Conservation (phyloP, 2,888 invertebrate genomes). For the Hyppa rectilinea region DNA sequence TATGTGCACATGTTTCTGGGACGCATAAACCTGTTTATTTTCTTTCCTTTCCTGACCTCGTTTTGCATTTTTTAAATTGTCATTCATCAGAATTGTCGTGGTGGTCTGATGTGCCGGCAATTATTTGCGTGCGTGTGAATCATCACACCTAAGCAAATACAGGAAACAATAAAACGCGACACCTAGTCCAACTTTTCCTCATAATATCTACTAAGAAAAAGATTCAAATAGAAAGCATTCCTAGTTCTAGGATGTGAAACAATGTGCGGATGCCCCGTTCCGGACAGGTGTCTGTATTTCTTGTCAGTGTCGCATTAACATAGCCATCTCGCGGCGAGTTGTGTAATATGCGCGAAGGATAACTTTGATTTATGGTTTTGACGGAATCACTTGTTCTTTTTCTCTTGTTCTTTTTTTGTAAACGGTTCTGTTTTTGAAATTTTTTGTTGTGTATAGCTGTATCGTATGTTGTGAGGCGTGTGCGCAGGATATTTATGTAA, state of each 20-base stretch:
- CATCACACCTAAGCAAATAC: conserved; percentile 18
- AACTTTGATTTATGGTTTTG: conserved; percentile 69
- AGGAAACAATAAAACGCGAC: conserved; percentile 55
- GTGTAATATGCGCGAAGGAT: conserved; percentile 65
- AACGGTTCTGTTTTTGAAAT: conserved; percentile 8
- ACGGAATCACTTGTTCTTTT: conserved; percentile 43
- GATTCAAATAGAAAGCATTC: conserved; percentile 68
- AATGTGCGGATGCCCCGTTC: conserved; percentile 88
- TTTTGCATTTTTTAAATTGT: no score
- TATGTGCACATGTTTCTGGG: no score
- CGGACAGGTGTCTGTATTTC: conserved; percentile 83
- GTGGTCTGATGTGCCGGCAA: conserved; percentile 23
- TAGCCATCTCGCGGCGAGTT: conserved; percentile 69
- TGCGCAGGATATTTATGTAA: conserved; percentile 21
- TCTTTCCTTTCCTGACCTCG: no score
- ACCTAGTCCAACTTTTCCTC: conserved; percentile 55
- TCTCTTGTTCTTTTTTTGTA: conserved; percentile 14
- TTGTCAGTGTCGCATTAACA: conserved; percentile 70
- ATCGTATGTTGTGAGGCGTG: not conserved
- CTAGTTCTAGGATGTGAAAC: conserved; percentile 80
- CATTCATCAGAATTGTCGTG: not conserved
- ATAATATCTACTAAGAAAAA: conserved; percentile 59
- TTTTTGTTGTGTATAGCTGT: not conserved
- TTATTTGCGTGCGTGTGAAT: no score
- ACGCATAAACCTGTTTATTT: no score